These are phyloP conservation scores for Mola mola DNA, from an alignment of 2,113 vertebrate genomes.

Conservation along the genomic window DNA sequence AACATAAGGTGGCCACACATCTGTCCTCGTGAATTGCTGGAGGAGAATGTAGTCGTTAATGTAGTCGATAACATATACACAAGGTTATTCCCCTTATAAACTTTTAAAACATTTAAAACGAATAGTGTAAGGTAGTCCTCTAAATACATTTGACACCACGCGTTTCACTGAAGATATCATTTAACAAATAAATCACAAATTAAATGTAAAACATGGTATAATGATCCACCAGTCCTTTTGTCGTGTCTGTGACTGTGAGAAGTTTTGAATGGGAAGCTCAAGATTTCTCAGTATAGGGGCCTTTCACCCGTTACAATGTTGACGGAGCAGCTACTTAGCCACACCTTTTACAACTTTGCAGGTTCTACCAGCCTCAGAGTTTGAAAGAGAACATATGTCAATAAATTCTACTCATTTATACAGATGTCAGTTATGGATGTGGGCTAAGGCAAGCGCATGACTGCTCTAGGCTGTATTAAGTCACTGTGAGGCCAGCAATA, in stretches of 20 bases:
- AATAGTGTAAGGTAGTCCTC: not conserved
- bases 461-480: not conserved
- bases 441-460: not conserved
- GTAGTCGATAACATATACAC: no score
- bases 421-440: conserved; percentile 5
- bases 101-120: no score
- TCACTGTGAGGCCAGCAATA: conserved; percentile 11
- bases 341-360: conserved; percentile 3
- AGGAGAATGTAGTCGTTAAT: conserved; percentile 15
- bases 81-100: no score
- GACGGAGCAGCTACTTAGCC: conserved; percentile 9
- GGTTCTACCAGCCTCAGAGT: not conserved
- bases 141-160: not conserved
- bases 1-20: conserved; percentile 27
- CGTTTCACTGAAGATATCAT: not conserved
- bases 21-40: conserved; percentile 2
- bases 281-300: not conserved
- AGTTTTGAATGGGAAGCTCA: not conserved
- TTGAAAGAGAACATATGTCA: not conserved
- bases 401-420: not conserved
- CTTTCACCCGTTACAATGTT: conserved; percentile 11
- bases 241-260: no score
- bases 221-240: no score
- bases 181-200: not conserved
- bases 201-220: not conserved